Base-by-base conservation (phyloP, 2,113 vertebrate species). In the Calonectris borealis region DNA sequence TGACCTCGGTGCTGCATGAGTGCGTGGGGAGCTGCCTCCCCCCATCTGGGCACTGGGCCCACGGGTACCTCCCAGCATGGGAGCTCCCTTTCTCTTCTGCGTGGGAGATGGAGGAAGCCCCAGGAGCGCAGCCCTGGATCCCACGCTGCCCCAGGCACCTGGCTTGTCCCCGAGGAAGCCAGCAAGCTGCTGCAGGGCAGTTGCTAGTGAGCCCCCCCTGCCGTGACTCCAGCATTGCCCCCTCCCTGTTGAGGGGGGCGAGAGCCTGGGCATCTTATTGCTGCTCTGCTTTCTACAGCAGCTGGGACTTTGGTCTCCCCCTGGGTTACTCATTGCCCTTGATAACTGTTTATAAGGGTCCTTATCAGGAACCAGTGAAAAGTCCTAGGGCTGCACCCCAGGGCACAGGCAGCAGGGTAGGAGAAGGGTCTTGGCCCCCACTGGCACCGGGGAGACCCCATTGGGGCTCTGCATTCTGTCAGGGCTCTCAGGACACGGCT, bases 31-130 rank as follows among this genome's bases (percentile, higher is more conserved):
- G 5, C 17, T 69, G 32, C 20, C 19, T 80, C 3, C 7, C 4
- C 24, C 4, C 2, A 0, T 8, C 4, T 2, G 6, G 11, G 17
- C 10, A 2, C 71, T 42, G 61, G 44, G n/a, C 18, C 40, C 2
- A 1, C 2, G 14, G 55, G 10, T 27, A 18, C 9, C 3, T 14
- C 20, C 25, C 22, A 44, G n/a, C 22, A n/a, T 20, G 13, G 14
- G 5, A 68, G 6, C 8, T 83, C 25, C 5, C 14, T 54, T 87
- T 46, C n/a, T 62, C 16, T 83, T 57, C 42, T 40, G 9, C 32
- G 3, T 0, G 4, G 18, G 9, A 31, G 68, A 32, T 48, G 62
- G 26, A 16, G 6, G 7, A 72, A 70, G 22, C 15, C n/a, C 34
- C 58, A 72, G 19, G 21, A 68, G 7, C 2, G 2, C 38, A 64